Base-by-base conservation (phyloP, 2,888 invertebrate genomes). In the Oxystoma pomonae region DNA sequence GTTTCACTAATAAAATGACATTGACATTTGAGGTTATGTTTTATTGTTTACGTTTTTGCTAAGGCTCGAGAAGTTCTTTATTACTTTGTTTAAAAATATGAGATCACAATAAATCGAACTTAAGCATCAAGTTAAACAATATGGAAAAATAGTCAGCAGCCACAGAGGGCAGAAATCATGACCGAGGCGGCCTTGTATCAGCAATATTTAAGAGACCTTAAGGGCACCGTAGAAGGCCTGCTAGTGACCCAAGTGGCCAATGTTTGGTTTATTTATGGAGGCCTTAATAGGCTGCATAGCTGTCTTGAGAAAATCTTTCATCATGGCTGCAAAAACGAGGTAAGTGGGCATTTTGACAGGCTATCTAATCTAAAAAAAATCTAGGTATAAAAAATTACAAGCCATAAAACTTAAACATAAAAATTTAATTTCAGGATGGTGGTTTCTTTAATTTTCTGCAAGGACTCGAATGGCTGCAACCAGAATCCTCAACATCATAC, bases 191-290 rank as follows among this genome's bases (percentile, higher is more conserved):
- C 69, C 17, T 65, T 67, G 71, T 79, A 81, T 71, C 82, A 82
- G 75, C 81, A 83, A 69, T 76, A 85, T 53, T 75, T 86, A 17
- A 80, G 83, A 66, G 80, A 79, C 67, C 77, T 86, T 61, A 83
- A 85, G 69, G 80, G 79, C 17, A 85, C 84, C 2, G 84, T 84
- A n/a, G 85, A 86, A 76, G 83, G 84, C 22, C 77, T 86, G 63
- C 73, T 86, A 60, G 82, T 82, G 57, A 82, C 83, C 64, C 84
- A 84, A 71, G 81, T 83, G 52, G 81, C 83, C 50, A 85, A 85
- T 74, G 83, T 85, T n/a, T 86, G 85, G 85, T 82, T 82, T 65
- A 82, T 86, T 67, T 85, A 85, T 68, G 86, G 85, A 19, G 85
- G 85, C 16, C 74, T 86, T 19, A 85, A 83, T 71, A 76, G 85